Base-by-base conservation (phyloP, 1,140 invertebrate genomes). In the Arion vulgaris region DNA sequence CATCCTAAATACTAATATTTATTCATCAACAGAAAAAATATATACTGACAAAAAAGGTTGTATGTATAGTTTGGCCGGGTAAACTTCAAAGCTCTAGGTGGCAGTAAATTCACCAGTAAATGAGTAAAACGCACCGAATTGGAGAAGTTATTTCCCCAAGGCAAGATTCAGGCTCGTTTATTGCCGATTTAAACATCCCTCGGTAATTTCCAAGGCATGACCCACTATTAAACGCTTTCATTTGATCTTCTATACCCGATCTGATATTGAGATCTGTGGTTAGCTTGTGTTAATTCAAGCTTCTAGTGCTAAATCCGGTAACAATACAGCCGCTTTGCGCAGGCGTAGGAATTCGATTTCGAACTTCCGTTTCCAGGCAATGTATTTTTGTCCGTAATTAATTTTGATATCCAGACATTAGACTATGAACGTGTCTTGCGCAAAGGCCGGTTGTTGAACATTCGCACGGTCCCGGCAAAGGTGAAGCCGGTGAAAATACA, bases 341-440 rank as follows among this genome's bases (percentile, higher is more conserved):
- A 77, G 75, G 75, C 75, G 75, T 77, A 49, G 75, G 51, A 77
- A 77, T 77, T 77, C 75, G 75, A 77, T 77, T 77, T 77, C 75
- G 75, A 57, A 77, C 75, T 77, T 77, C 75, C 75, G 75, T 53
- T 77, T 32, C 75, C 75, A 77, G 75, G 75, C 41, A 77, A 51
- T 7, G 51, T 4, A 77, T 57, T 57, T 77, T 77, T 57, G 45
- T 57, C 32, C 36, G 28, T 77, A 77, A 77, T 77, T 77, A 77
- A 77, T 77, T 77, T 53, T 77, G 75, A 77, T 77, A 62, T 62
- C 49, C 45, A 53, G 75, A 32, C 51, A 77, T 77, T 62, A 57
- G 75, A 66, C 45, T 74, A 39, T 32, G 75, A 36, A 77, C 75
- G 28, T 32, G 75, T 62, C 45, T 77, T 77, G 41, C 28, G 75